Base-by-base conservation (phyloP, 1,140 invertebrate species). In the Glomeris maerens region DNA sequence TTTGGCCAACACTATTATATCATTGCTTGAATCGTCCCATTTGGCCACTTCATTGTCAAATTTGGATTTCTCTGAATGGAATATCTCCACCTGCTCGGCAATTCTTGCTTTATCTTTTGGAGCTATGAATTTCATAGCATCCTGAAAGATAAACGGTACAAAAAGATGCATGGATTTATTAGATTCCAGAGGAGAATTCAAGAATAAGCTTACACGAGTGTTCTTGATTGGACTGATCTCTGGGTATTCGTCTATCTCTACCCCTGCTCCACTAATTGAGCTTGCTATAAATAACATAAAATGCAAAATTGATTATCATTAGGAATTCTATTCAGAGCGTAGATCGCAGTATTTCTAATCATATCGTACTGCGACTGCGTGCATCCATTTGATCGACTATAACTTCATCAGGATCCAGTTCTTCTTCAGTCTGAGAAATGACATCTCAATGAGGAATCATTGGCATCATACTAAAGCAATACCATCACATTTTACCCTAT, bases 1-100 rank as follows among this genome's bases (percentile, higher is more conserved):
- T 66, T 98, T 99, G 1, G 96, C 95, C 29, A 99, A 72, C 40
- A 97, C 91, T 66, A 99, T 98, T 52, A 99, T 96, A 65, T 99
- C 96, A 65, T 99, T 99, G 51, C 94, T 94, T 44, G 90, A 91
- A 65, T 98, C 95, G 64, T 98, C 96, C 96, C 95, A 99, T 69
- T 98, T 98, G 27, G 90, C 91, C 4, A 99, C 94, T 71, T 99
- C 96, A 44, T 83, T 78, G 70, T 98, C 94, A 66, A 99, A 93
- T 56, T 93, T 94, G 53, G 88, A 76, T 70, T 97, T 97, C 67
- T 97, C 92, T 50, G 81, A 80, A 13, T 85, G 77, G 75, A 95
- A 95, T 22, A 57, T 65, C 52, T 70, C 89, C 3, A 94, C 88
- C 69, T 98, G 91, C 64, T 93, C 84, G 23, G 94, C 78, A 66